Evolutionary conservation across 1,140 invertebrate species (phyloP).

Genomic region (Leptinotarsa defecta): DNA sequence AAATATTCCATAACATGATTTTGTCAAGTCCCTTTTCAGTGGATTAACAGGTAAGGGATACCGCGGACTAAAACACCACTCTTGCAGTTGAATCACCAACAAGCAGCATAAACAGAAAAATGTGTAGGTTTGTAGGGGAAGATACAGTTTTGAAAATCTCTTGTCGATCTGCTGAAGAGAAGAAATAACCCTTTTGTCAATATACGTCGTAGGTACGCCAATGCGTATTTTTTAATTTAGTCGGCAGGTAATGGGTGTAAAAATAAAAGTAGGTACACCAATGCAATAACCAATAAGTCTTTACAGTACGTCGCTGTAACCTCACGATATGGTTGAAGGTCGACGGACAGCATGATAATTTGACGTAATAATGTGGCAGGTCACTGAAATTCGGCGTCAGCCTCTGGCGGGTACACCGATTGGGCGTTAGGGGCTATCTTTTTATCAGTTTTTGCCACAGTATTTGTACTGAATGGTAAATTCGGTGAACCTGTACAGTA

Average conservation of each 20-base stretch:
- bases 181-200: too few species aligned
- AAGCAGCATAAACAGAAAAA: too few species aligned
- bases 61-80: too few species aligned
- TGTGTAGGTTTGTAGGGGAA: too few species aligned
- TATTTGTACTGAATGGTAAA: too few species aligned
- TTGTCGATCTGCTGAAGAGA: too few species aligned
- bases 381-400: slow-evolving; percentile 9
- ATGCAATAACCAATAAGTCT: slow-evolving; percentile 21
- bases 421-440: not conserved
- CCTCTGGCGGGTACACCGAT: not conserved
- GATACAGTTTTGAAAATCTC: too few species aligned
- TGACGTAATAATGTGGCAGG: slow-evolving; percentile 19
- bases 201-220: not conserved
- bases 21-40: too few species aligned
- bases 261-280: slow-evolving; percentile 10
- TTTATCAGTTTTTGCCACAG: not conserved
- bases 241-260: slow-evolving; percentile 3
- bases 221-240: not conserved
- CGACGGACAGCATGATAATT: slow-evolving; percentile 13
- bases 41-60: too few species aligned
- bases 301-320: slow-evolving; percentile 15
- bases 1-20: too few species aligned
- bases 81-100: too few species aligned
- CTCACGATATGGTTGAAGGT: slow-evolving; percentile 22
- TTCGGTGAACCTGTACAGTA: too few species aligned